A percentile compares a stretch with the other conserved stretches of the same genome.
phyloP scores from a whole-genome alignment of 2,888 invertebrate species.

The Chorisops tibialis region DNA sequence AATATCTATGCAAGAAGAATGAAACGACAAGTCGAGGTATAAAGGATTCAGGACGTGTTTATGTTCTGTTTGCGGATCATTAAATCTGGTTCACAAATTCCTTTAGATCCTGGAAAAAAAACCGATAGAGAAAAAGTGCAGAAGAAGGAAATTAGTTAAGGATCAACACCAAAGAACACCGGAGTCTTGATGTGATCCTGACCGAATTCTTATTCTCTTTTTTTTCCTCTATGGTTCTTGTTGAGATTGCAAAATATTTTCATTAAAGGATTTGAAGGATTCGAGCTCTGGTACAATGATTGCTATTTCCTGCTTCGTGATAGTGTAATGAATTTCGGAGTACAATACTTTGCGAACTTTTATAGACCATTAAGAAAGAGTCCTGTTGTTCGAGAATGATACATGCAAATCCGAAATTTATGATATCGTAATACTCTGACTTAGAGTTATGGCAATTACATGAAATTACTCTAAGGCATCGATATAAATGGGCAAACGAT shows the following conservation, averaged over 20 bases:
- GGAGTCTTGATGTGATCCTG: no score
- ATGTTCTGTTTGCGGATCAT: slow-evolving; percentile 23
- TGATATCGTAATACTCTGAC: no score
- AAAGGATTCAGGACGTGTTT: slow-evolving; percentile 25
- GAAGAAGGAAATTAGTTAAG: slow-evolving; percentile 13
- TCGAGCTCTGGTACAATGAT: neutral
- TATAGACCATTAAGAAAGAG: no score
- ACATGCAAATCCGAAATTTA: no score
- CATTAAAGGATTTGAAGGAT: slow-evolving; percentile 18
- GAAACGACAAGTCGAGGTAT: slow-evolving; percentile 12
- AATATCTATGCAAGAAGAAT: neutral
- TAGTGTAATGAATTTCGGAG: neutral
- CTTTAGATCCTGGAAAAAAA: slow-evolving; percentile 14
- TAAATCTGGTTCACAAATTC: slow-evolving; percentile 25
- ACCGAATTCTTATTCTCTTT: no score
- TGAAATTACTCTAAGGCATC: no score
- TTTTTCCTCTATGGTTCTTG: slow-evolving; percentile 5
- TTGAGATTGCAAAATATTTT: slow-evolving; percentile 11
- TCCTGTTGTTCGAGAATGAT: no score
- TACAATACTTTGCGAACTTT: no score
- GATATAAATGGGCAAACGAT: no score
- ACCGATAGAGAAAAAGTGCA: neutral
- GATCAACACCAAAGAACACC: slow-evolving; percentile 12
- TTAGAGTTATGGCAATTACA: no score
- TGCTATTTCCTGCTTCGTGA: slow-evolving; percentile 5